phyloP scores from a whole-genome alignment of 2,797 vertebrate species.

The Pelodytes ibericus region DNA sequence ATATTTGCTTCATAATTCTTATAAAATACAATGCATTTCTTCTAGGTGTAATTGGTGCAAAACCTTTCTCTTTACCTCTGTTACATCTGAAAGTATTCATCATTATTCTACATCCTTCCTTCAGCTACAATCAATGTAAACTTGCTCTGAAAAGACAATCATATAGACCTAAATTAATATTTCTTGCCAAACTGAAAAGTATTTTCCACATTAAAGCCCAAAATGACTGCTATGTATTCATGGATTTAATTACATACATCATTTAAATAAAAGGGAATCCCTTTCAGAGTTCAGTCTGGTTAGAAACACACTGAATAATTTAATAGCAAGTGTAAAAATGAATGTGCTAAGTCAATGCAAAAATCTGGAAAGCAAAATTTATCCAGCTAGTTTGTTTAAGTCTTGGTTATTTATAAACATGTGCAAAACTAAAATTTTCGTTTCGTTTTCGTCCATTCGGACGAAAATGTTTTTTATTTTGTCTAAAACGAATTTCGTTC shows the following conservation, averaged over 20 bases:
- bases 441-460: no score
- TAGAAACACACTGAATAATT: conserved; percentile 42
- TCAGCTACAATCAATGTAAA: conserved; percentile 34
- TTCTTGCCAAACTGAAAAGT: conserved; percentile 30
- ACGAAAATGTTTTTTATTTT: no score
- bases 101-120: conserved; percentile 13
- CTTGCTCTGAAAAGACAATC: conserved; percentile 30
- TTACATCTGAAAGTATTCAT: conserved; percentile 1
- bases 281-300: conserved; percentile 4
- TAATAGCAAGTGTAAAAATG: conserved; percentile 11
- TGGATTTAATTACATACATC: conserved; percentile 7
- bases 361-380: neutral
- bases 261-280: conserved; percentile 27
- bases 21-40: neutral
- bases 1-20: neutral
- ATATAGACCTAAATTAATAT: conserved; percentile 39
- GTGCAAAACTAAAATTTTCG: no score
- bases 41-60: neutral
- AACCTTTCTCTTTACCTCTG: conserved; percentile 6
- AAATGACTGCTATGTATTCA: conserved; percentile 12
- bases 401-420: neutral
- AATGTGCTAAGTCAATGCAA: conserved; percentile 8
- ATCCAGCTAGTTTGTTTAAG: neutral
- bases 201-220: conserved; percentile 18
- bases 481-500: no score